Conservation (phyloP, 2,113 vertebrate genomes). For the Anser cygnoides region DNA sequence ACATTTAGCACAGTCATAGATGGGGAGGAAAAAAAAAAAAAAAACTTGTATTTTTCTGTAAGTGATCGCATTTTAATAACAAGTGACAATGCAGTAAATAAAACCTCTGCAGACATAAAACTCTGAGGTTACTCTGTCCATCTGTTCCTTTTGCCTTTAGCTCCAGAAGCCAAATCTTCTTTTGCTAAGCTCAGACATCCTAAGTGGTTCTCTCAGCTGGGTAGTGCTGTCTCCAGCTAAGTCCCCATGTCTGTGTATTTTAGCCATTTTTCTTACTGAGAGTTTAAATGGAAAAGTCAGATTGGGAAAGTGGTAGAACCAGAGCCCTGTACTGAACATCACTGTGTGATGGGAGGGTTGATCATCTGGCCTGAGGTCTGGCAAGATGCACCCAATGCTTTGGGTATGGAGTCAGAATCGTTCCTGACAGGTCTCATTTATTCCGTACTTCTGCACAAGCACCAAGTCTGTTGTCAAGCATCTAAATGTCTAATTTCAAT, state of each 20-base stretch:
- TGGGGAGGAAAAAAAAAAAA: neutral
- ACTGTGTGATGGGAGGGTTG: neutral
- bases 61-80: neutral
- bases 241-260: neutral
- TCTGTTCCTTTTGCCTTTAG: neutral
- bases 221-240: neutral
- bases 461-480: neutral
- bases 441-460: neutral
- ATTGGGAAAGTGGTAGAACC: neutral
- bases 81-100: neutral
- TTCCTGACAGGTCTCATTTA: neutral
- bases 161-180: neutral
- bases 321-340: no score
- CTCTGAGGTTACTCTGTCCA: neutral
- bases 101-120: neutral
- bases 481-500: neutral
- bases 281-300: neutral
- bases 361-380: neutral
- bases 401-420: rapidly evolving
- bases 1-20: neutral
- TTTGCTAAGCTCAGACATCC: neutral
- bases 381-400: neutral
- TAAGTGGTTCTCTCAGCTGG: neutral
- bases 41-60: neutral
- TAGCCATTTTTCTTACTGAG: neutral